phyloP scores from a whole-genome alignment of 1,140 invertebrate species.

The Calliphora vicina region DNA sequence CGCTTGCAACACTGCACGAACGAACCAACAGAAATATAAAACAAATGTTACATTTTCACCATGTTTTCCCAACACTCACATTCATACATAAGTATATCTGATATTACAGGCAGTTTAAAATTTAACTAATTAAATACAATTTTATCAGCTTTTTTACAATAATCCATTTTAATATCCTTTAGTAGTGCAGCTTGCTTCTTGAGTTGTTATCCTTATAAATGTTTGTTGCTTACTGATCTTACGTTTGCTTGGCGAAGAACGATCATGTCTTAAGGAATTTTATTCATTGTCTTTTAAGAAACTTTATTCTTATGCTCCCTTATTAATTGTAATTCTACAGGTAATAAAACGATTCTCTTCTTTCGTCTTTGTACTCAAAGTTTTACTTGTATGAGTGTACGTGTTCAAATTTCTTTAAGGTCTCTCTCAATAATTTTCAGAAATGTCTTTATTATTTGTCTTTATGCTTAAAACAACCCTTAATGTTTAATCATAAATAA shows the following conservation, averaged over 20 bases:
- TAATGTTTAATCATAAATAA: neutral
- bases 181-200: neutral
- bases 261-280: neutral
- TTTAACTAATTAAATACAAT: neutral
- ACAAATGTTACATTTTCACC: neutral
- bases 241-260: neutral
- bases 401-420: neutral
- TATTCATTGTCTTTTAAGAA: neutral
- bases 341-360: neutral
- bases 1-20: neutral
- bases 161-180: neutral
- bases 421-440: constrained; percentile 3
- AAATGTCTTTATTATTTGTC: constrained; percentile 11
- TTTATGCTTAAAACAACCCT: neutral
- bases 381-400: neutral
- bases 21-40: neutral
- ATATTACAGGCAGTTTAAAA: no score
- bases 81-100: no score
- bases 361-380: neutral
- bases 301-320: neutral
- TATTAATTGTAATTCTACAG: neutral
- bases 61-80: no score
- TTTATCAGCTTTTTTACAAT: neutral
- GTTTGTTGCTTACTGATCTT: neutral
- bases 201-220: neutral